Conservation (phyloP, 2,797 vertebrate genomes). For the Syncerus caffer region DNA sequence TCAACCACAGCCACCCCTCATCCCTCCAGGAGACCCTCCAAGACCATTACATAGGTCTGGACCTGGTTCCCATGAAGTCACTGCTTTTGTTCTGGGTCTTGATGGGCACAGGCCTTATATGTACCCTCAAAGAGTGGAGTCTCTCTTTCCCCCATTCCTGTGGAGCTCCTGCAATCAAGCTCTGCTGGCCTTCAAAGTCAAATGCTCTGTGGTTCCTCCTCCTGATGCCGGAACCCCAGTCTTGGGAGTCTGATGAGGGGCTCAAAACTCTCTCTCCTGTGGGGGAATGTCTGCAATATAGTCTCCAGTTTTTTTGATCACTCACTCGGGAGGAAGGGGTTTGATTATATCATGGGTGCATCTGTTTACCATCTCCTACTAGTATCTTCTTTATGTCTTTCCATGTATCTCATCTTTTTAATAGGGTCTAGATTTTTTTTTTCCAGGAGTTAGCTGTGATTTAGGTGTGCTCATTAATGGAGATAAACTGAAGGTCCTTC, state of each 20-base stretch:
- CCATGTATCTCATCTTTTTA: not conserved
- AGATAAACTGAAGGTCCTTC: not conserved
- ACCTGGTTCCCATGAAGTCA: not conserved
- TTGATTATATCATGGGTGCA: not conserved
- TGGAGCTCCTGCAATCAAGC: not conserved
- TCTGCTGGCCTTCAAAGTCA: not conserved
- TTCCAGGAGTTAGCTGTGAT: not conserved
- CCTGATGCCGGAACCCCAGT: not conserved
- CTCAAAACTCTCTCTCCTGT: not conserved
- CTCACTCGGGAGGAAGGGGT: rapidly evolving
- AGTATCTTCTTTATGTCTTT: not conserved
- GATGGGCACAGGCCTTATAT: not conserved
- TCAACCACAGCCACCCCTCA: not conserved
- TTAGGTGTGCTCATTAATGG: not conserved
- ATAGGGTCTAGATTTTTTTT: not conserved
- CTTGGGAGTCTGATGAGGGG: not conserved
- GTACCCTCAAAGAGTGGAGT: not conserved
- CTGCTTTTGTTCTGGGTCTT: not conserved
- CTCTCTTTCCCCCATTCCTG: not conserved
- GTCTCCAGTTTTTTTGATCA: not conserved
- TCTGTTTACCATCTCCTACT: not conserved
- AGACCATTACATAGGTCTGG: not conserved
- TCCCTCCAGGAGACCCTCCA: not conserved
- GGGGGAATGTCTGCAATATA: not conserved
- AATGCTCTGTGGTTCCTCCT: not conserved